Conservation (phyloP, 2,797 vertebrate genomes). For the Pangasius krempfi region DNA sequence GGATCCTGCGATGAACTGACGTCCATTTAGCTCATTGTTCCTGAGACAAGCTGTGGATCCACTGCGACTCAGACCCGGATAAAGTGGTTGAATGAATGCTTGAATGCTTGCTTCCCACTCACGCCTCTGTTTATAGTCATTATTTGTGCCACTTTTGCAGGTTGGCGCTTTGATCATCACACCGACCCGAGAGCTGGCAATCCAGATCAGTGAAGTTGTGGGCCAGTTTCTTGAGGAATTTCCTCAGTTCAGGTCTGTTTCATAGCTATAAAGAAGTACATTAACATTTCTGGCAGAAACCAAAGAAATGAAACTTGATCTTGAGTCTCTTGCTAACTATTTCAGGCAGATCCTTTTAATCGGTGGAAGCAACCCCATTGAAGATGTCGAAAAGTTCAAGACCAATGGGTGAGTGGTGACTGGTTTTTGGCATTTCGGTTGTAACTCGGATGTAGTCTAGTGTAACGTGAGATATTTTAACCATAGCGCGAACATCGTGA, state of each 20-base stretch:
- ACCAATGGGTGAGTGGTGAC: conserved; percentile 78
- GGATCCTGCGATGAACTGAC: neutral
- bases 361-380: conserved; percentile 91
- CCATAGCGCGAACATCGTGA: conserved; percentile 87
- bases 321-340: conserved; percentile 12
- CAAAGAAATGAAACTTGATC: neutral
- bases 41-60: neutral
- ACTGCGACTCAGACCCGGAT: neutral
- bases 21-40: neutral
- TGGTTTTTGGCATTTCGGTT: neutral
- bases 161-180: conserved; percentile 93
- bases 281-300: neutral
- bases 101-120: neutral
- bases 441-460: neutral
- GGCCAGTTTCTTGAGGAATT: conserved; percentile 82
- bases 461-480: neutral
- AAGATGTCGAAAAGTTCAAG: conserved; percentile 91
- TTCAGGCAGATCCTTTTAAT: conserved; percentile 92
- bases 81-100: neutral
- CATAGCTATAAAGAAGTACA: too few relatives aligned
- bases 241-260: conserved; percentile 84
- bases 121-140: neutral
- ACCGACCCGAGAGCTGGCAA: conserved; percentile 90
- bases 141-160: conserved; percentile 64
- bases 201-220: conserved; percentile 93